Conservation (phyloP, 2,888 invertebrate species). For the Drosophila buzzatii region DNA sequence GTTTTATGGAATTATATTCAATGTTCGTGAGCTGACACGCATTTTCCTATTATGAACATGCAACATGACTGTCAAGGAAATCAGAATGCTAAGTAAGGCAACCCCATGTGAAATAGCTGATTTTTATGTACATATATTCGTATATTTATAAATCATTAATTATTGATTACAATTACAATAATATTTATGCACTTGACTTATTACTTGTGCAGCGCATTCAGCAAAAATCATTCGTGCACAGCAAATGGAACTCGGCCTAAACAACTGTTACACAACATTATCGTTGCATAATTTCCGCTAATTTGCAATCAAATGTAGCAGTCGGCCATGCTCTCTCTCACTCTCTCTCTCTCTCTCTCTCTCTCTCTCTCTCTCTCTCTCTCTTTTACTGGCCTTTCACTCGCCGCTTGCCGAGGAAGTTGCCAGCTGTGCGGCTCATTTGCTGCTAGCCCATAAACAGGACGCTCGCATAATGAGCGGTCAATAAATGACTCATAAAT, state of each 20-base stretch:
- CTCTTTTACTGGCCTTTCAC: too few species aligned
- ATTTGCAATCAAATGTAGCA: conserved; percentile 61
- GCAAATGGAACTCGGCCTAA: conserved; percentile 10
- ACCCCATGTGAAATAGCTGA: conserved; percentile 15
- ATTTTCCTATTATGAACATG: conserved; percentile 5
- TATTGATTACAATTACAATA: not conserved
- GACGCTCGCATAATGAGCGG: conserved; percentile 47
- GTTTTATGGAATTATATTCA: conserved; percentile 60
- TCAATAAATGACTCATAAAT: conserved; percentile 71
- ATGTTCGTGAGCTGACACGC: conserved; percentile 49
- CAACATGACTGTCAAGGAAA: conserved; percentile 1
- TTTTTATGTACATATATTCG: not conserved
- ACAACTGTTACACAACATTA: conserved; percentile 52
- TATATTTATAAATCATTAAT: not conserved
- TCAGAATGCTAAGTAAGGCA: conserved; percentile 32
- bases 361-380: not conserved
- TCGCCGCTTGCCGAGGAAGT: not conserved
- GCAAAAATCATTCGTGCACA: conserved; percentile 14
- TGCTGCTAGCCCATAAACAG: conserved; percentile 37
- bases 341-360: too few species aligned
- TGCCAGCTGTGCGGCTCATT: conserved; percentile 70
- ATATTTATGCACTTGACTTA: not conserved
- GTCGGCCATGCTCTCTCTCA: not conserved
- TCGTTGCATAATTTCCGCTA: conserved; percentile 72
- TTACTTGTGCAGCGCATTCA: not conserved